Conservation (phyloP, 2,888 invertebrate genomes). For the Ormia ochracea region DNA sequence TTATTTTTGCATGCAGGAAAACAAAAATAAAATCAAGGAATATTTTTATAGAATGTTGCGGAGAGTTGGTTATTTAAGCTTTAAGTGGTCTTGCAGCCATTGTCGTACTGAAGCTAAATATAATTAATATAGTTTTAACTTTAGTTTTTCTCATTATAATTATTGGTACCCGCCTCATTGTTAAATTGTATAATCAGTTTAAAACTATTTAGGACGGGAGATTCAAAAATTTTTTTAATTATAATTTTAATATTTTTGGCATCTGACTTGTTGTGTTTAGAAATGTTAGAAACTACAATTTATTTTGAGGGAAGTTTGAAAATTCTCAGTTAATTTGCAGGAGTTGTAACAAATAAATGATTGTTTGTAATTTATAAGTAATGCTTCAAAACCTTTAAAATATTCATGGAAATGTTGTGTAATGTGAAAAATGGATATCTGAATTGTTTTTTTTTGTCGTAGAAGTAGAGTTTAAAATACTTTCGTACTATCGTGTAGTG, state of each 20-base stretch:
- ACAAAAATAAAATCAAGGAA: background rate
- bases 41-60: slow-evolving; percentile 25
- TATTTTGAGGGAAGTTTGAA: too few species aligned
- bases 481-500: too few species aligned
- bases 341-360: too few species aligned
- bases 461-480: too few species aligned
- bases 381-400: too few species aligned
- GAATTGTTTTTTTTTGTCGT: too few species aligned
- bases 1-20: background rate
- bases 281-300: too few species aligned
- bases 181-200: slow-evolving; percentile 13
- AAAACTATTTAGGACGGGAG: background rate
- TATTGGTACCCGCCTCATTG: background rate
- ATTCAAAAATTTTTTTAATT: background rate
- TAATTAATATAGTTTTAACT: slow-evolving; percentile 1
- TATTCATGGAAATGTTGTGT: too few species aligned
- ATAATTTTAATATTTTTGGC: background rate
- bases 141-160: background rate
- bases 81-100: slow-evolving; percentile 41
- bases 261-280: background rate
- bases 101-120: slow-evolving; percentile 24
- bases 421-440: too few species aligned
- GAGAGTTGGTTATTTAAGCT: slow-evolving; percentile 46
- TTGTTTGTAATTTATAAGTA: too few species aligned
- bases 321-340: too few species aligned